Base-by-base conservation (phyloP, 2,113 vertebrate species). In the Rhodinocichla rosea region DNA sequence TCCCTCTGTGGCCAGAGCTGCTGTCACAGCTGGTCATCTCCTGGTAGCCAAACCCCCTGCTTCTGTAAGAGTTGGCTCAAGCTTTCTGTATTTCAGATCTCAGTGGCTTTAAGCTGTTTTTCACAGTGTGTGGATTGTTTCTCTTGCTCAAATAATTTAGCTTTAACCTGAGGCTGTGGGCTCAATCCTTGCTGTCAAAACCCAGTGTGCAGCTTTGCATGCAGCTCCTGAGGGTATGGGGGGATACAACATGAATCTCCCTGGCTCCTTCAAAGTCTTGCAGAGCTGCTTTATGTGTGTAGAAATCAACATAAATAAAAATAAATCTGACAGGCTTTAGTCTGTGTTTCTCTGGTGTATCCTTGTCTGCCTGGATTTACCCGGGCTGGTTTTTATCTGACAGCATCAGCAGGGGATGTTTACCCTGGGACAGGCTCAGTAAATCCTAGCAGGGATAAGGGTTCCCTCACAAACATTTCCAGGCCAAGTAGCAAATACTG, bases 121-220 rank as follows among this genome's bases (percentile, higher is more conserved):
- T 89, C 49, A 75, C 65, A 68, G 89, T 26, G 52, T 73, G 74
- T 1, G 16, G 84, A 90, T 84, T 86, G 90, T 96, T 95, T 76
- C 92, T 94, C 94, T 82, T 95, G 86, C 81, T 92, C 94, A 97
- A 96, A 95, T 94, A 97, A 92, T 94, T 96, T 89, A 96, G 87
- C 77, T 91, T 68, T 96, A 82, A 96, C 95, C 94, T 10, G 49
- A 69, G 95, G 95, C 95, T 95, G 91, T 75, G 91, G 95, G 96
- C 92, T 96, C 96, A 96, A 56, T 95, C 87, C 92, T 87, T 28
- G 89, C 92, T 97, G 95, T 95, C 95, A 95, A 92, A 94, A 78
- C 40, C 86, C 81, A 47, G 69, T 2, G 80, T 37, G 92, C 39
- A 90, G 91, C 89, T 95, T 89, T 68, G 87, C 77, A 28, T 73